A percentile compares a stretch with the other conserved stretches of the same genome.
Evolutionary conservation across 2,113 vertebrate species (phyloP).

Genomic region (Apteryx owenii): DNA sequence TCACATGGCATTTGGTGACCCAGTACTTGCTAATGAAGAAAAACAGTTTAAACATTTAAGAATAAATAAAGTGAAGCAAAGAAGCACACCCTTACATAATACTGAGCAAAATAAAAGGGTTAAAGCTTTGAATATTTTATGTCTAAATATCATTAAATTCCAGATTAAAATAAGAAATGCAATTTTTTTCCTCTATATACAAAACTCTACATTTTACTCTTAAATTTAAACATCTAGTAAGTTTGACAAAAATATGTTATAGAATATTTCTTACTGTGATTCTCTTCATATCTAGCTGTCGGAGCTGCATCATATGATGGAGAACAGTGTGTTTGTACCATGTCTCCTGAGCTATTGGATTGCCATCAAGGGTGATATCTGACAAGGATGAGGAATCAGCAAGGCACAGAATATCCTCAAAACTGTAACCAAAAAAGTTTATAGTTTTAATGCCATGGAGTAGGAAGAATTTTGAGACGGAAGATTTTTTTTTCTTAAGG

Average conservation of each 20-base stretch:
- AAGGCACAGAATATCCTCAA: conserved; percentile 92
- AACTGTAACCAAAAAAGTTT: conserved; percentile 78
- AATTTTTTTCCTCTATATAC: background rate
- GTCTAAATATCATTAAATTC: background rate
- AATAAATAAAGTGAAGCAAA: background rate
- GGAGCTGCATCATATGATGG: conserved; percentile 95
- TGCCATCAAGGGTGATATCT: conserved; percentile 98
- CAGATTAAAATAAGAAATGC: background rate
- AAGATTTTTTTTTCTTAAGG: background rate
- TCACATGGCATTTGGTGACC: background rate
- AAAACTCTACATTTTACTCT: background rate
- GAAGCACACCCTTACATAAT: background rate
- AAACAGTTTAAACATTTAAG: background rate
- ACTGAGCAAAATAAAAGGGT: background rate
- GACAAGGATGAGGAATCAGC: conserved; percentile 88
- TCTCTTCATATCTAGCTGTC: conserved; percentile 98
- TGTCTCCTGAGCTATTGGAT: conserved; percentile 98
- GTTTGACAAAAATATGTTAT: background rate
- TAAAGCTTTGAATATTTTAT: background rate
- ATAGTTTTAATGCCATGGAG: conserved; percentile 46
- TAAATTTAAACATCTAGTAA: background rate
- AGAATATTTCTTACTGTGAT: conserved; percentile 86
- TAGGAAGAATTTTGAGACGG: conserved; percentile 16
- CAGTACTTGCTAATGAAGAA: background rate
- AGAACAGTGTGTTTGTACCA: conserved; percentile 97